Evolutionary conservation across 2,797 vertebrate genomes (phyloP), one percentile per base, ranked within the genome.

Genomic region (Crocidura indochinensis): DNA sequence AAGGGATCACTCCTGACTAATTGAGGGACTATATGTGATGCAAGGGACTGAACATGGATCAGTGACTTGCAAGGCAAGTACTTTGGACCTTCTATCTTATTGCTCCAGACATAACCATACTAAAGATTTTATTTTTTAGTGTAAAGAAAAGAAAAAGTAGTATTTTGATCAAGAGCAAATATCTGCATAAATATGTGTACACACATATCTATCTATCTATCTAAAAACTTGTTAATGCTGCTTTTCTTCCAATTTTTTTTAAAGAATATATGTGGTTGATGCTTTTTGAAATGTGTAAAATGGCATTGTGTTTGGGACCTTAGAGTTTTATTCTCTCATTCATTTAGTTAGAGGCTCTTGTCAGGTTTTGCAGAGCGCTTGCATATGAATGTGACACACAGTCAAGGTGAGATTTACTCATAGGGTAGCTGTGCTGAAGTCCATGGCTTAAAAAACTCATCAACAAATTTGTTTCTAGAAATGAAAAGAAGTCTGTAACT

Each of bases 151-250:
- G 56, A 14, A 27, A 6, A 2, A 15, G 15, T 17, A 65, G 51
- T 11, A 74, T 60, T 78, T 82, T 69, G 29, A 91, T 47, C 3
- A 62, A 86, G 10, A 6, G 14, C 8, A 94, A 86, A 68, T 47
- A 91, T 29, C 80, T 83, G 29, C 83, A 53, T 26, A 46, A 51
- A 31, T 60, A 68, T 29, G 73, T 19, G 73, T 19, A 83, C 24
- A 38, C 72, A 51, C 10, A 31, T 60, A 38, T 38, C 38, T 38
- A 38, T 38, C 38, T 38, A 38, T n/a, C n/a, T n/a, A n/a, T n/a
- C n/a, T n/a, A n/a, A n/a, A 38, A 38, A 38, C 5, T 38, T 38
- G 53, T 46, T 24, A 84, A 14, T 3, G 20, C 10, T 47, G 71
- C 0, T 69, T 81, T 79, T 75, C 72, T 84, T 49, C 6, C 22